phyloP scores from a whole-genome alignment of 2,888 invertebrate species.

The Hetaerina titia region DNA sequence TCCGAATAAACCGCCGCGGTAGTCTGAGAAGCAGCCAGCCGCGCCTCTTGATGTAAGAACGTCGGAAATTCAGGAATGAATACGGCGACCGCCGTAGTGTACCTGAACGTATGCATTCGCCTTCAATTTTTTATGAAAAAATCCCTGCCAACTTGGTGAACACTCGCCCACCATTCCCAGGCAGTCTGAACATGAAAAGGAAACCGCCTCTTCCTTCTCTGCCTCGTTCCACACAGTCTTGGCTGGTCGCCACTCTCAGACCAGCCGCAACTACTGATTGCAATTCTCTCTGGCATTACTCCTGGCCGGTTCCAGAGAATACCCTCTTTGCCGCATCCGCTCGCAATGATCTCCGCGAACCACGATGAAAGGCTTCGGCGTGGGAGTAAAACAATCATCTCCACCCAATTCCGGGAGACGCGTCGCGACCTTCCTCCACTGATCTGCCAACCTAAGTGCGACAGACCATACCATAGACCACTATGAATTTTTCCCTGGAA shows the following conservation, averaged over 20 bases:
- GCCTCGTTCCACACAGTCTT: background rate
- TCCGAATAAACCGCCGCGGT: too few species aligned
- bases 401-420: background rate
- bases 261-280: background rate
- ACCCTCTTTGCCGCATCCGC: background rate
- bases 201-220: background rate
- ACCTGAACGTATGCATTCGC: too few species aligned
- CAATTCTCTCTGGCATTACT: background rate
- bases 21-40: too few species aligned
- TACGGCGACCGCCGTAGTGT: too few species aligned
- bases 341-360: background rate
- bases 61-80: too few species aligned
- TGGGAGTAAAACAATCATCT: background rate
- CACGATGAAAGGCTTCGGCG: background rate
- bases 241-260: background rate
- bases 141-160: too few species aligned
- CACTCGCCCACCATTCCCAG: too few species aligned
- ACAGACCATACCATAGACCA: too few species aligned
- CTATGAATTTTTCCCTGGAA: too few species aligned
- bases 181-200: background rate
- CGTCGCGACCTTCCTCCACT: background rate
- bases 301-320: constrained; percentile 1
- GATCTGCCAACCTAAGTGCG: too few species aligned
- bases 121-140: too few species aligned
- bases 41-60: too few species aligned